Conservation (phyloP, 2,797 vertebrate genomes). For the Dallia pectoralis region DNA sequence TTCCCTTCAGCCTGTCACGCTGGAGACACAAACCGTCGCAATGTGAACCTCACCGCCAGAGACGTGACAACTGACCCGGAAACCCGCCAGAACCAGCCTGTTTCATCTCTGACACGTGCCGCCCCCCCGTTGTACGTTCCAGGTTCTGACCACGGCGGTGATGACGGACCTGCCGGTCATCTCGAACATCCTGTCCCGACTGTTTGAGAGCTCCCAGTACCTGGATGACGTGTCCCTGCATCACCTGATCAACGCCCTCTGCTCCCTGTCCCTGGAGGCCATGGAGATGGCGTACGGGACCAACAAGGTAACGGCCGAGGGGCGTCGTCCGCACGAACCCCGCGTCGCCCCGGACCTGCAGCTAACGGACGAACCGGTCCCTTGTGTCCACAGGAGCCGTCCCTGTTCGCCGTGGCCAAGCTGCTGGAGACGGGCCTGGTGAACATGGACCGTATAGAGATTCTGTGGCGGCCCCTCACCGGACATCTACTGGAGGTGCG, state of each 20-base stretch:
- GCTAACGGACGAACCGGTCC: too few species aligned
- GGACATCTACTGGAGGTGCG: slow-evolving; percentile 53
- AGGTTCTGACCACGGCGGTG: slow-evolving; percentile 98
- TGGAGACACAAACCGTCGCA: background rate
- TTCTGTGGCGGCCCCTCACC: slow-evolving; percentile 95
- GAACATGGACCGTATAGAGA: slow-evolving; percentile 98
- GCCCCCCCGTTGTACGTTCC: slow-evolving; percentile 17
- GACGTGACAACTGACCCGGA: background rate
- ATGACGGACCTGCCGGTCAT: slow-evolving; percentile 98
- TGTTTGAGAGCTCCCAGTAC: slow-evolving; percentile 99
- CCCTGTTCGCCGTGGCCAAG: slow-evolving; percentile 97
- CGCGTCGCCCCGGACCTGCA: too few species aligned
- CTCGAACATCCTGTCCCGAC: slow-evolving; percentile 93
- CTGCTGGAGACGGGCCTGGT: slow-evolving; percentile 95
- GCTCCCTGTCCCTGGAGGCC: slow-evolving; percentile 95
- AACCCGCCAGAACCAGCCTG: background rate
- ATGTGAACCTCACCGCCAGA: background rate
- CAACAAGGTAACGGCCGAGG: slow-evolving; percentile 83
- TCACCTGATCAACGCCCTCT: slow-evolving; percentile 98
- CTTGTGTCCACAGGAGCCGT: slow-evolving; percentile 82
- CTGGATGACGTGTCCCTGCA: slow-evolving; percentile 97
- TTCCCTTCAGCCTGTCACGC: background rate
- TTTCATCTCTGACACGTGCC: background rate
- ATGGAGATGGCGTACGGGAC: slow-evolving; percentile 99
- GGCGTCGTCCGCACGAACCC: too few species aligned